These are phyloP conservation scores for Amiota communis DNA, from an alignment of 2,888 invertebrate genomes.

Conservation along the genomic window DNA sequence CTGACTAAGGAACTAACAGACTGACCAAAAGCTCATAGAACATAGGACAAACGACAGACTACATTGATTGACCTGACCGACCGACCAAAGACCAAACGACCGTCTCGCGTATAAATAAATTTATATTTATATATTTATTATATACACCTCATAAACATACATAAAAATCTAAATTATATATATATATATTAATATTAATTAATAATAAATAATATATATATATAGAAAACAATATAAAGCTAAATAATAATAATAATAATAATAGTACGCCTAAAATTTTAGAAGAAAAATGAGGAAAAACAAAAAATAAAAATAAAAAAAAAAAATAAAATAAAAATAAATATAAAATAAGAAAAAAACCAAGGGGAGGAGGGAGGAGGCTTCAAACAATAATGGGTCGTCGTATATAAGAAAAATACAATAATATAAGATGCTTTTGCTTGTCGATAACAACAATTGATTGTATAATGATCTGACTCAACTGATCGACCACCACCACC, in stretches of 20 bases:
- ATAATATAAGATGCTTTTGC: too few relatives aligned
- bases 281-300: constrained; percentile 5
- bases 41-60: too few relatives aligned
- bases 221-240: background rate
- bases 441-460: too few relatives aligned
- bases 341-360: background rate
- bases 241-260: constrained; percentile 2
- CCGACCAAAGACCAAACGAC: background rate
- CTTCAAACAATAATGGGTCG: too few relatives aligned
- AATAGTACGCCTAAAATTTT: constrained; percentile 30
- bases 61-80: too few relatives aligned
- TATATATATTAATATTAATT: constrained; percentile 17
- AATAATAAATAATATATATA: constrained; percentile 25
- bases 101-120: constrained; percentile 18
- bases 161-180: constrained; percentile 27
- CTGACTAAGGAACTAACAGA: too few relatives aligned
- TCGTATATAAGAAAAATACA: too few relatives aligned
- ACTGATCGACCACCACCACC: too few relatives aligned
- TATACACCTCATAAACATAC: constrained; percentile 34
- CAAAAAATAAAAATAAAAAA: constrained; percentile 27
- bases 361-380: too few relatives aligned
- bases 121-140: constrained; percentile 37
- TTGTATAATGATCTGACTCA: too few relatives aligned
- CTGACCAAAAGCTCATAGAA: too few relatives aligned
- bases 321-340: constrained; percentile 19